Evolutionary conservation across 35 echinoderm and acorn worm species (phyloP).

Genomic region (Lytechinus variegatus): DNA sequence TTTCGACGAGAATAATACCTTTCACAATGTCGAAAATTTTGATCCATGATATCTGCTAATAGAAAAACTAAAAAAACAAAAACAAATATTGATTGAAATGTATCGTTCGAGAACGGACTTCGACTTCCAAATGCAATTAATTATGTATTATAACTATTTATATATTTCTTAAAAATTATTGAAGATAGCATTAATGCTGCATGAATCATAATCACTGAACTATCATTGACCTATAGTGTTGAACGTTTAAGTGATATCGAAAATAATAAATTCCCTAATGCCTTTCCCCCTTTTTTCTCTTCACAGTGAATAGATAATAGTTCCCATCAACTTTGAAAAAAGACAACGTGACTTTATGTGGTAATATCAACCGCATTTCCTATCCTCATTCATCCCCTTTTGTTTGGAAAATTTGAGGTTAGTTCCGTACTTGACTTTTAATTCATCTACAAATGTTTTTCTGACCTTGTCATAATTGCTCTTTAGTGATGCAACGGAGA

Average conservation of each 20-base stretch:
- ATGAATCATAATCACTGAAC: background rate
- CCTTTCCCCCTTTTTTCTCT: background rate
- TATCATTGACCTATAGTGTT: background rate
- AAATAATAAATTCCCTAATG: background rate
- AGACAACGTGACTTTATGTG: background rate
- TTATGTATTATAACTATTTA: no score
- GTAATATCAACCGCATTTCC: conserved; percentile 2
- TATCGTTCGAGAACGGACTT: no score
- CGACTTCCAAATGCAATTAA: no score
- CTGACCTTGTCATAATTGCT: conserved; percentile 1
- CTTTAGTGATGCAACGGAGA: background rate
- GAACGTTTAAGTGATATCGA: background rate
- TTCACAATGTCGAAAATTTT: no score
- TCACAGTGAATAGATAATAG: background rate
- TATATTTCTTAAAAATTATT: no score
- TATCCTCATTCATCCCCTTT: background rate
- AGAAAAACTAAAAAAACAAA: no score
- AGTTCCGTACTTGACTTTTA: conserved; percentile 18
- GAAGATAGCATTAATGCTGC: background rate
- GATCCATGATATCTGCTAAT: no score
- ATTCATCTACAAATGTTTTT: conserved; percentile 5
- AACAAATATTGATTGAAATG: no score
- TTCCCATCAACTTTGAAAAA: background rate
- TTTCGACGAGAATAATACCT: no score
- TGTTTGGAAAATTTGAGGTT: conserved; percentile 19